Percentiles rank a stretch among this genome's conserved stretches.
Evolutionary conservation across 2,888 invertebrate species (phyloP).

Genomic region (Protophormia terraenovae): DNA sequence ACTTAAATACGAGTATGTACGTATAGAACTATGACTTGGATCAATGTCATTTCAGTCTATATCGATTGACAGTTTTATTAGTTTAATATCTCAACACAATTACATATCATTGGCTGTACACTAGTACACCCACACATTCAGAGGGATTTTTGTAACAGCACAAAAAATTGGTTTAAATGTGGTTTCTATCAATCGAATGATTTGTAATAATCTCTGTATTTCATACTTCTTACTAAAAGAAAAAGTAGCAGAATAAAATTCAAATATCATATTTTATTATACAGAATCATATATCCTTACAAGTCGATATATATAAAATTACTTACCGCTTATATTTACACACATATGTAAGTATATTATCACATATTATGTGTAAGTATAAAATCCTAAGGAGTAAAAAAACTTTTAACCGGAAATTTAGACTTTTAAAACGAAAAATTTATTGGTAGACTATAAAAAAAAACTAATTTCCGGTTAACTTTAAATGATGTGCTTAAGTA

Average conservation of each 20-base stretch:
- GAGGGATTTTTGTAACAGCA: background rate
- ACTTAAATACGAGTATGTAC: background rate
- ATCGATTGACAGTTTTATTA: constrained; percentile 50
- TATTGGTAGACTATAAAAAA: constrained; percentile 9
- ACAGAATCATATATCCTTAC: background rate
- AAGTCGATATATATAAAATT: background rate
- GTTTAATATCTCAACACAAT: constrained; percentile 35
- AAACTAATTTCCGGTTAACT: constrained; percentile 38
- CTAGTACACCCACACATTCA: too few species aligned
- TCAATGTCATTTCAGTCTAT: constrained; percentile 15
- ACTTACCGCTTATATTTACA: background rate
- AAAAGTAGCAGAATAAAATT: background rate
- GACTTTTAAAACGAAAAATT: constrained; percentile 8
- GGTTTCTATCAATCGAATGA: constrained; percentile 45
- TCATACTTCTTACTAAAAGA: background rate
- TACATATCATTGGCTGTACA: background rate
- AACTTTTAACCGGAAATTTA: constrained; percentile 18
- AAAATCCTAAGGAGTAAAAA: background rate
- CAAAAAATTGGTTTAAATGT: constrained; percentile 12
- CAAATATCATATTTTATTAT: background rate
- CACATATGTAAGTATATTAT: background rate
- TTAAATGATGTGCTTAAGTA: background rate
- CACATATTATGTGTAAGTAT: background rate
- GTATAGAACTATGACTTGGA: background rate
- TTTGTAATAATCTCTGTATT: constrained; percentile 36